Evolutionary conservation across 1,140 invertebrate genomes (phyloP).

Genomic region (Laupala kohalensis): DNA sequence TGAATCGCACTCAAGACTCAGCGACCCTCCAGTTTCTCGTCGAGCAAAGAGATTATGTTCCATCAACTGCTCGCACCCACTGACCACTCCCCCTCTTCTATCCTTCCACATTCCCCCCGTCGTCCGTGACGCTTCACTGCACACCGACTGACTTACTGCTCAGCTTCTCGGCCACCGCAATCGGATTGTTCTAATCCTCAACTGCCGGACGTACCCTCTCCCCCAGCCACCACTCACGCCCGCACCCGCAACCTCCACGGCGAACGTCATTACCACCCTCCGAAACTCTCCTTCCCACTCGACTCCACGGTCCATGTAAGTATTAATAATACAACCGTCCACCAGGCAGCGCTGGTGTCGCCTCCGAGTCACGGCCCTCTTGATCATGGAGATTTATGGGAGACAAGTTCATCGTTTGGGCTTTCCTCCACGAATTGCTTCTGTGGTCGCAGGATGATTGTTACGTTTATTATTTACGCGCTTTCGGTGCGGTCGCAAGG

Average conservation of each 20-base stretch:
- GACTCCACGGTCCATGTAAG: no score
- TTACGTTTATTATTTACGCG: background rate
- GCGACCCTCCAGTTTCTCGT: no score
- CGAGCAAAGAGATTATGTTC: background rate
- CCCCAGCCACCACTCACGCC: no score
- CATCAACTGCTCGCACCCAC: background rate
- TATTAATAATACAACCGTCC: background rate
- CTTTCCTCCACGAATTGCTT: background rate
- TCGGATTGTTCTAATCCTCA: background rate
- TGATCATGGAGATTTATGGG: background rate
- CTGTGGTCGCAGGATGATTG: background rate
- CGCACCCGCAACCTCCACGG: no score
- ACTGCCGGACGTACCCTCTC: no score
- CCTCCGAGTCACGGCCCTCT: background rate
- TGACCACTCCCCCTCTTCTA: no score
- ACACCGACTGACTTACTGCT: background rate
- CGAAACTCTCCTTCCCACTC: no score
- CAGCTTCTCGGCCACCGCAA: background rate
- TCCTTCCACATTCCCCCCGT: no score
- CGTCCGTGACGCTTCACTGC: background rate
- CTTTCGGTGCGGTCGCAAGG: background rate
- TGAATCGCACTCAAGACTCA: background rate
- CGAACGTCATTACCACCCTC: no score
- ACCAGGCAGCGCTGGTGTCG: background rate
- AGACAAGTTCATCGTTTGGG: background rate